Base-by-base conservation (phyloP, 2,888 invertebrate genomes). In the Polietes domitor region DNA sequence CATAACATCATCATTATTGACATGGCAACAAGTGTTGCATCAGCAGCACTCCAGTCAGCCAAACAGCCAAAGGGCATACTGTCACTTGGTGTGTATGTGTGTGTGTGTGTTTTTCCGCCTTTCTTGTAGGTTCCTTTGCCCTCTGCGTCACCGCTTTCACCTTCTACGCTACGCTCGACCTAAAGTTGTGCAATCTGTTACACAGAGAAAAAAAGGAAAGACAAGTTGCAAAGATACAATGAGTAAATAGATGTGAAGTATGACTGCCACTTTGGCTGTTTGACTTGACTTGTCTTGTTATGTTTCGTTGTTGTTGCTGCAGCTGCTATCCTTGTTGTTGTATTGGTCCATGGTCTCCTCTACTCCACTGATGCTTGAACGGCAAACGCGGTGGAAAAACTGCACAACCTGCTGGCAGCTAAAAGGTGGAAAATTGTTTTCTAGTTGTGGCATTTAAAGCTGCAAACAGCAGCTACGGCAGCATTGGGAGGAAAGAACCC, bases 371-470 rank as follows among this genome's bases (percentile, higher is more conserved):
- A 55, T 55, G 55, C 55, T 55, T 55, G 21, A 55, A 21, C 24
- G 21, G 21, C 21, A 21, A 55, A 55, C 55, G 24, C 26, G 24
- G 58, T 80, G 73, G 68, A 72, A 80, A 24, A 37, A 19, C 58
- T 76, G 68, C 32, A 76, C 53, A 80, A 83, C 53, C 68, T 81
- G 84, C 76, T 76, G 84, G 84, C 81, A 84, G 81, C 81, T 84
- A 81, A 84, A 84, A 81, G 84, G 81, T 84, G 84, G 84, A 84
- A 84, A 84, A 84, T 84, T 81, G 78, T 78, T 81, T 81, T 78
- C 80, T 43, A 68, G 68, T 80, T 61, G 75, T 72, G 78, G 55
- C 53, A 63, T 71, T 83, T 74, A 74, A 83, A 71, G 71, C 19
- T 71, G 53, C 78, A 63, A n/a, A 50, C 41, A 41, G 71, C 47